Conservation (phyloP, 1,140 invertebrate genomes). For the Aphelenchoides besseyi region DNA sequence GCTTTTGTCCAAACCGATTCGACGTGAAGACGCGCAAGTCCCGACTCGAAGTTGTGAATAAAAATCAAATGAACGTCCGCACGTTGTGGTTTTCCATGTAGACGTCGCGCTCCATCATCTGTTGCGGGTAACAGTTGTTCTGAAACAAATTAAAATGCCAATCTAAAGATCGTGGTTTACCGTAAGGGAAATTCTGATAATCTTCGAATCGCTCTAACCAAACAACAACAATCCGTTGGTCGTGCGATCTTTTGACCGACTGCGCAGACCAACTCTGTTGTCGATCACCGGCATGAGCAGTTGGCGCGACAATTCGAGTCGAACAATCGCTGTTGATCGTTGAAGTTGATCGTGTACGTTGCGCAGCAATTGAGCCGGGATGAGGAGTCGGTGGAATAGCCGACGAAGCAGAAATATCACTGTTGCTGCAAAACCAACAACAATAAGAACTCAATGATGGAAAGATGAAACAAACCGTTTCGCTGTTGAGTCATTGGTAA, state of each 20-base stretch:
- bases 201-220: slow-evolving; percentile 49
- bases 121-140: slow-evolving; percentile 28
- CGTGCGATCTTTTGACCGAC: slow-evolving; percentile 30
- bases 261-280: not conserved
- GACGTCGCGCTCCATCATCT: slow-evolving; percentile 21
- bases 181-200: slow-evolving; percentile 40
- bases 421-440: slow-evolving; percentile 2
- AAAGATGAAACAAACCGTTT: not conserved
- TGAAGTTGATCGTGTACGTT: slow-evolving; percentile 18
- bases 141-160: too few species aligned
- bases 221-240: slow-evolving; percentile 44
- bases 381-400: not conserved
- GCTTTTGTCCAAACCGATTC: slow-evolving; percentile 50
- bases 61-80: slow-evolving; percentile 33
- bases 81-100: not conserved
- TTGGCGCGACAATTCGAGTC: not conserved
- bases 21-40: slow-evolving; percentile 35
- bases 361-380: slow-evolving; percentile 2
- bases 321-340: slow-evolving; percentile 30
- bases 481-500: not conserved
- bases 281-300: not conserved
- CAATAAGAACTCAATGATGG: not conserved
- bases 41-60: slow-evolving; percentile 34
- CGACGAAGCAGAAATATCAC: slow-evolving; percentile 8
- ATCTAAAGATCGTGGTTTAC: too few species aligned